These are phyloP conservation scores for Hypanus sabinus DNA, from an alignment of 2,113 vertebrate genomes.

Conservation along the genomic window DNA sequence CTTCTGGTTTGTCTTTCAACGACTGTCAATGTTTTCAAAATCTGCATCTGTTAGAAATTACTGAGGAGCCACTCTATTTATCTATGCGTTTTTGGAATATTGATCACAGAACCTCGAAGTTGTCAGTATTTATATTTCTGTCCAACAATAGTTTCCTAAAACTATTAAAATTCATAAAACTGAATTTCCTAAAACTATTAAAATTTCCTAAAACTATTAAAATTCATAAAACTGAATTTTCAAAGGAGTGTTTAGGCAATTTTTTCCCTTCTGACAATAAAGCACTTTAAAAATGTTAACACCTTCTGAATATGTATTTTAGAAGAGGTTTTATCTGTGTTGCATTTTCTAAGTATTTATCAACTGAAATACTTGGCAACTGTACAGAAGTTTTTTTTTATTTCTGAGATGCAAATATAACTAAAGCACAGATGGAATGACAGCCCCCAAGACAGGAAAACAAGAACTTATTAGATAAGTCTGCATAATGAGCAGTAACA, in stretches of 20 bases:
- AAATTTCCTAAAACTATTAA: too few relatives aligned
- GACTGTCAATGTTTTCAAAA: background rate
- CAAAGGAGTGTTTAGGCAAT: background rate
- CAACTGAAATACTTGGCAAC: background rate
- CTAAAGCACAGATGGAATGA: background rate
- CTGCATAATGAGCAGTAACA: background rate
- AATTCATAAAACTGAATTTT: background rate
- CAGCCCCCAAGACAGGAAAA: background rate
- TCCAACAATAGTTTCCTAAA: background rate
- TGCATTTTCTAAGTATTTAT: background rate
- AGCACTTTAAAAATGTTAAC: background rate
- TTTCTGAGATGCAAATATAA: background rate
- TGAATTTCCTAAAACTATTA: too few relatives aligned
- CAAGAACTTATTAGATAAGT: background rate
- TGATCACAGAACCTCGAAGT: background rate
- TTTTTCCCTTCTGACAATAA: background rate
- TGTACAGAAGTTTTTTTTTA: background rate
- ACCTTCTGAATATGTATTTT: background rate
- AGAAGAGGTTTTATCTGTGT: background rate
- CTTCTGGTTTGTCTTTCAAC: background rate
- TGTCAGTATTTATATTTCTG: background rate
- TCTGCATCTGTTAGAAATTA: background rate
- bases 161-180: too few relatives aligned
- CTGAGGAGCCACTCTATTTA: background rate
- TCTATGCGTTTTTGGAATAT: background rate